Percentiles rank a stretch among this genome's conserved stretches.
These are phyloP conservation scores for Gymnocephalus cernua DNA, from an alignment of 2,113 vertebrate species.

Conservation along the genomic window DNA sequence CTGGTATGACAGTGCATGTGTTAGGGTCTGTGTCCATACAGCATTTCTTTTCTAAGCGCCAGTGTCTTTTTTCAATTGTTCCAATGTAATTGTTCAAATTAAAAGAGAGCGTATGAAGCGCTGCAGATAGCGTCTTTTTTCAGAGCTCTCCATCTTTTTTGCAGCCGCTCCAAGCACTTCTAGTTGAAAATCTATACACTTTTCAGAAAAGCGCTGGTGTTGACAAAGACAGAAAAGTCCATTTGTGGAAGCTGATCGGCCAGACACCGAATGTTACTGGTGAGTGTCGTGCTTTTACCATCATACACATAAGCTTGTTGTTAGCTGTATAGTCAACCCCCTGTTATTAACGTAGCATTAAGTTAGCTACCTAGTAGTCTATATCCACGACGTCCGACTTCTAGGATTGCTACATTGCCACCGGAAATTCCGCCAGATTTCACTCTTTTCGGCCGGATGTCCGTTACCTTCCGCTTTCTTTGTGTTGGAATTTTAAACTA, in stretches of 20 bases:
- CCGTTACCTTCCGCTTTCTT: no score
- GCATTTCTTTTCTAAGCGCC: not conserved
- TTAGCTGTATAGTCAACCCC: no score
- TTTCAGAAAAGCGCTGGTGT: not conserved
- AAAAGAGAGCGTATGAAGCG: not conserved
- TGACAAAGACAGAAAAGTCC: not conserved
- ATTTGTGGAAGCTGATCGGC: not conserved
- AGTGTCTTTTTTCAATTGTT: not conserved
- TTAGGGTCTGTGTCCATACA: not conserved
- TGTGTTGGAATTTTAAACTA: no score
- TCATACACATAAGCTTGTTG: no score
- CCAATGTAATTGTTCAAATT: no score
- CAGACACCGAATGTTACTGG: not conserved
- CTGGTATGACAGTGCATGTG: not conserved
- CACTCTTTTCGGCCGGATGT: no score
- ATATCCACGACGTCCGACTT: no score
- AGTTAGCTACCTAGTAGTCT: no score
- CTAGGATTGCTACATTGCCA: no score
- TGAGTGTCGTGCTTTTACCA: not conserved
- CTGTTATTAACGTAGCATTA: no score
- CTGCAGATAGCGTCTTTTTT: not conserved
- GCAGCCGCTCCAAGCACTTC: not conserved
- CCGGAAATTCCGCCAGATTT: no score
- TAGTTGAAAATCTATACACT: not conserved
- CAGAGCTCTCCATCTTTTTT: not conserved